These are phyloP conservation scores for Dascyllus trimaculatus DNA, from an alignment of 2,113 vertebrate genomes.

Conservation along the genomic window DNA sequence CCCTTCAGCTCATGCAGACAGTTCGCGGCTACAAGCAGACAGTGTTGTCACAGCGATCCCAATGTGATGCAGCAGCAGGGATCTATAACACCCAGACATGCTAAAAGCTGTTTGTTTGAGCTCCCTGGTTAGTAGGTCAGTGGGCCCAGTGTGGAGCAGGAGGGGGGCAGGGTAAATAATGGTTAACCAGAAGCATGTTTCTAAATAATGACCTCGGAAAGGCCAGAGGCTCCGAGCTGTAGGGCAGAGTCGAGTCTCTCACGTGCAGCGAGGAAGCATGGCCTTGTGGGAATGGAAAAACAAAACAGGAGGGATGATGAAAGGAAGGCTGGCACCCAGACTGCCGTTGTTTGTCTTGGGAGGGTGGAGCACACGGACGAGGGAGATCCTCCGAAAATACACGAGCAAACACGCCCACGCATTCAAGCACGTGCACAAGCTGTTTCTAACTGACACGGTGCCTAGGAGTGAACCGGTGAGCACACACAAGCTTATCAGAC, in stretches of 20 bases:
- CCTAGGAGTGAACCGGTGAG: constrained; percentile 12
- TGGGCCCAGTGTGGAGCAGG: constrained; percentile 34
- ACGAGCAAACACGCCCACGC: constrained; percentile 14
- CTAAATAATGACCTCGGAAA: constrained; percentile 55
- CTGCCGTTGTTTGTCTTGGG: constrained; percentile 38
- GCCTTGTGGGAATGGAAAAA: constrained; percentile 38
- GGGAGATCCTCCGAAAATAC: constrained; percentile 38
- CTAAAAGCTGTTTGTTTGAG: constrained; percentile 31
- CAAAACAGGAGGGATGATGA: constrained; percentile 11
- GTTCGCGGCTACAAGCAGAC: neutral
- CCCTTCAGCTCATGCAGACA: neutral
- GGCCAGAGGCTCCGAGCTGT: constrained; percentile 39
- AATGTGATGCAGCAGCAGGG: constrained; percentile 18
- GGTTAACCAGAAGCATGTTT: constrained; percentile 52
- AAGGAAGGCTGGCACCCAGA: constrained; percentile 9
- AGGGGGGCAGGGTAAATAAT: constrained; percentile 47
- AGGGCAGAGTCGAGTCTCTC: constrained; percentile 16
- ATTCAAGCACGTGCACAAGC: neutral
- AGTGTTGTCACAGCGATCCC: neutral
- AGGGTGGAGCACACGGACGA: constrained; percentile 25
- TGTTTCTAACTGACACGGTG: neutral
- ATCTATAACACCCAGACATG: constrained; percentile 20
- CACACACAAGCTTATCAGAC: constrained; percentile 32
- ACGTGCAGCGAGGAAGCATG: constrained; percentile 27
- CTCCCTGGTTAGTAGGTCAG: constrained; percentile 62